These are phyloP conservation scores for Artemisiospiza belli DNA, from an alignment of 2,113 vertebrate species.

Conservation along the genomic window DNA sequence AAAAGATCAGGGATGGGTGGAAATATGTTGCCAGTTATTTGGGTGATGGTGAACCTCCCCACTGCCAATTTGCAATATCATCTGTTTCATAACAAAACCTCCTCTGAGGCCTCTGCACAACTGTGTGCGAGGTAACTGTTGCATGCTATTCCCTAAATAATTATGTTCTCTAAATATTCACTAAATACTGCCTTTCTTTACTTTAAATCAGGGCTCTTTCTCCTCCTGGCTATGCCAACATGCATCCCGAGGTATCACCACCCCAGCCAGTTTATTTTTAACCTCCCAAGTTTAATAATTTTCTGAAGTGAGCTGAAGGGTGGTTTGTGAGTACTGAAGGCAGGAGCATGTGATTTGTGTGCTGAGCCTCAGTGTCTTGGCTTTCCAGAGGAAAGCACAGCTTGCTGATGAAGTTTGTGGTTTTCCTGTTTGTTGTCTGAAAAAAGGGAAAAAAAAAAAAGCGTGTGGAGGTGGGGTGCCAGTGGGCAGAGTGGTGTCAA, in stretches of 20 bases:
- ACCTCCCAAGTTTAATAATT: neutral
- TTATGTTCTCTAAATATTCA: neutral
- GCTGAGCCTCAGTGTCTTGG: neutral
- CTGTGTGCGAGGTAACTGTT: conserved; percentile 44
- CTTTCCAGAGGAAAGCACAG: conserved; percentile 2
- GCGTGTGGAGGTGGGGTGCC: neutral
- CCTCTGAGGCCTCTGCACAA: conserved; percentile 33
- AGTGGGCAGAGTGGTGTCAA: neutral
- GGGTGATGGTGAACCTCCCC: neutral
- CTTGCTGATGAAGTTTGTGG: conserved; percentile 54
- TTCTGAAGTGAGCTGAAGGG: neutral
- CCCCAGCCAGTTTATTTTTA: neutral
- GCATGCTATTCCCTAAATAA: conserved; percentile 23
- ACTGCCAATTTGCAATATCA: neutral
- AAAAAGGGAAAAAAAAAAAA: neutral
- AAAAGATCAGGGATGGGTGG: fast-evolving
- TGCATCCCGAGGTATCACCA: neutral
- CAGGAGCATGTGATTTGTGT: neutral
- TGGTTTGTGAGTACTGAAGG: neutral
- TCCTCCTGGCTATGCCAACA: neutral
- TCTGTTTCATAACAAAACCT: neutral
- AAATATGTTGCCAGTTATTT: neutral
- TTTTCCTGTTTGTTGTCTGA: conserved; percentile 55
- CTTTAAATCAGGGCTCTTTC: neutral
- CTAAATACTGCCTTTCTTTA: neutral